These are phyloP conservation scores for Gallinago solitaria DNA, from an alignment of 2,797 vertebrate species.

Conservation along the genomic window DNA sequence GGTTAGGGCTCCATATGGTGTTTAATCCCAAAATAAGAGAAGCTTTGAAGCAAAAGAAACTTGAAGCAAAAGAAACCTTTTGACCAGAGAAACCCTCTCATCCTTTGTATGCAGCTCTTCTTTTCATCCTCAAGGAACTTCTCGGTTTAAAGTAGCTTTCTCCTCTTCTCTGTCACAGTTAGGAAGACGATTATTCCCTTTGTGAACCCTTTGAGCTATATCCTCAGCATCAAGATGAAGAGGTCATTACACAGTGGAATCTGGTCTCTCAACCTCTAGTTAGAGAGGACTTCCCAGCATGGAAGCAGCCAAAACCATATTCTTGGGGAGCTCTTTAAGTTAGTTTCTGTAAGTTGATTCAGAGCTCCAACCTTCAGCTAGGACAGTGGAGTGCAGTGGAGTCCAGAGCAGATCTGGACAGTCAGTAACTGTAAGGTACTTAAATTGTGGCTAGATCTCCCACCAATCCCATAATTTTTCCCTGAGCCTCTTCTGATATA, in stretches of 20 bases:
- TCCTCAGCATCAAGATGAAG: neutral
- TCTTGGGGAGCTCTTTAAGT: neutral
- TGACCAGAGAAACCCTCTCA: neutral
- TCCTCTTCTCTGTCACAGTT: neutral
- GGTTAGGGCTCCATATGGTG: neutral
- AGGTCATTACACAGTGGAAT: neutral
- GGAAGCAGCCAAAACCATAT: neutral
- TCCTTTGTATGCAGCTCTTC: neutral
- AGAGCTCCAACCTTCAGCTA: neutral
- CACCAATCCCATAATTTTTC: neutral
- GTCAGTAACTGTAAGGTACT: neutral
- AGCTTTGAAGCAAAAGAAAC: neutral
- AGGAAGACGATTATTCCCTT: neutral
- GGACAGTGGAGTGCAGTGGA: neutral
- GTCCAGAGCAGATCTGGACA: neutral
- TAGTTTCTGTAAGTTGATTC: neutral
- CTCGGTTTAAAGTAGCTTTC: neutral
- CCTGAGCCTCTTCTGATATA: neutral
- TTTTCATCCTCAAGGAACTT: neutral
- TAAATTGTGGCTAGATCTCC: neutral
- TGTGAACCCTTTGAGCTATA: neutral
- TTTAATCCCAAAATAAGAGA: neutral
- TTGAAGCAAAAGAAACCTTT: neutral
- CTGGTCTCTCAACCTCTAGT: neutral
- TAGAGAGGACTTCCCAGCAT: neutral